Evolutionary conservation across 1,140 invertebrate genomes (phyloP), one percentile per base, ranked within the genome.

Genomic region (Dolichoris vasculosae): DNA sequence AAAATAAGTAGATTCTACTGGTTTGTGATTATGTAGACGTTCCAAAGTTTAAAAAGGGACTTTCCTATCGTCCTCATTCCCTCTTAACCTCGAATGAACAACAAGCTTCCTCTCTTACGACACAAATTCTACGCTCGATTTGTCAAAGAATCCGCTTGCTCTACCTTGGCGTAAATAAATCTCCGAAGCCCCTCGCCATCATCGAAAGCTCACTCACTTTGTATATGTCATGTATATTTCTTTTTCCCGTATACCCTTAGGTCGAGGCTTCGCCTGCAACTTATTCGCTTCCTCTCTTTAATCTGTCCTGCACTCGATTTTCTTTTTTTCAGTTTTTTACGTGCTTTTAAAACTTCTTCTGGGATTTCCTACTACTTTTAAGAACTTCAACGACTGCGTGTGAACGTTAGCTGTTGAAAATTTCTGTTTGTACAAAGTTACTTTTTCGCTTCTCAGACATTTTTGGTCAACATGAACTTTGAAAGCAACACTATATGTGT

Each of bases 101-200:
- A 55, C 69, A 30, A 59, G 46, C 38, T 63, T 78, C 51, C 46
- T 80, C 82, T 83, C 87, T 77, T 84, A 83, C 82, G 87, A 81
- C 84, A 88, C 87, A 88, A 86, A 88, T 88, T 84, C 87, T 76
- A 88, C 87, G 86, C 87, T 87, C 86, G 84, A 88, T 88, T 86
- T 87, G 88, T 90, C 89, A 89, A 88, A 87, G 88, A 87, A 85
- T 84, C 84, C 43, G 46, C 48, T 83, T 80, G 43, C 46, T 17
- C 43, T 69, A 30, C 77, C 83, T 83, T 80, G 84, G 84, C 82
- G 84, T 79, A 83, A 84, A 89, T 88, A 87, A 89, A 88, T 88
- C 88, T 87, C 20, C 48, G 38, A 83, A 55, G 51, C 38, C 46
- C 32, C 55, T 59, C 51, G 35, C 46, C 73, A 26, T 48, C 40